Conservation (phyloP, 2,113 vertebrate genomes). For the Electrona antarctica region DNA sequence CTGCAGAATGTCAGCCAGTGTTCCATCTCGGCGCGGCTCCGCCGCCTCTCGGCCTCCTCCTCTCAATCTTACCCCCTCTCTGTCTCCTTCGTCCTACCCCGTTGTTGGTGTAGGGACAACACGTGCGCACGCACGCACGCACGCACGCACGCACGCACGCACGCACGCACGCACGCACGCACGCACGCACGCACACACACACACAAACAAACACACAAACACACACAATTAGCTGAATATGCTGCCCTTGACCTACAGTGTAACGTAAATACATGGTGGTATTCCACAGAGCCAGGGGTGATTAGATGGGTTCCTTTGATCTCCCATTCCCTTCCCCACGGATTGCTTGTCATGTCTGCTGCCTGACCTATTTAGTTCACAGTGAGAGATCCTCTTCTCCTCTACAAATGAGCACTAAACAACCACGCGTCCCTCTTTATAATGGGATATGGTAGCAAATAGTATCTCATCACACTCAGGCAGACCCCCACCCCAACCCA, state of each 20-base stretch:
- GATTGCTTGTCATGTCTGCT: background rate
- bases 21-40: background rate
- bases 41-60: too few species aligned
- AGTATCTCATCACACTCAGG: background rate
- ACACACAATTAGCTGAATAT: conserved; percentile 5
- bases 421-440: background rate
- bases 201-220: background rate
- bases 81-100: background rate
- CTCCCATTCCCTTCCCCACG: background rate
- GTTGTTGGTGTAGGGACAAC: background rate
- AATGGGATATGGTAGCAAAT: background rate
- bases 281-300: background rate
- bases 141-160: too few species aligned
- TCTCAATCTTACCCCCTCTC: too few species aligned
- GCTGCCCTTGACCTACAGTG: background rate
- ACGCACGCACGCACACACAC: background rate
- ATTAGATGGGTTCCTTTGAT: conserved; percentile 1
- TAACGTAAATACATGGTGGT: background rate
- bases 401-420: background rate
- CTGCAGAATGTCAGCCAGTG: background rate
- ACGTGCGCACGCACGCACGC: background rate
- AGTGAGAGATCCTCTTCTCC: background rate
- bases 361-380: background rate
- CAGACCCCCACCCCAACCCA: background rate
- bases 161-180: background rate